Base-by-base conservation (phyloP, 2,888 invertebrate genomes). In the Toxonevra muliebris region DNA sequence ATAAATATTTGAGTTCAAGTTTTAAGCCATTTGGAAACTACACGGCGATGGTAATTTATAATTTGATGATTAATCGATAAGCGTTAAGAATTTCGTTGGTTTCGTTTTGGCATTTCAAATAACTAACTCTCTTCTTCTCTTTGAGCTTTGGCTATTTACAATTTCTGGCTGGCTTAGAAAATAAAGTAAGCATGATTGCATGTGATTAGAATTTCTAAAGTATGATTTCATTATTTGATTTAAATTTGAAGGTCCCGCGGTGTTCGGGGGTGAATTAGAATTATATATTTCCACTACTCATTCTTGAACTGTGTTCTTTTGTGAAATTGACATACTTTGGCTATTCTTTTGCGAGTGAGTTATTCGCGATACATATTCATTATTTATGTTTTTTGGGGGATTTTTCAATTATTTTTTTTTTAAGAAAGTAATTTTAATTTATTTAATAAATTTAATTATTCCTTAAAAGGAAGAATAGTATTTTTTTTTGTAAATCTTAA, bases 51-150 rank as follows among this genome's bases (percentile, higher is more conserved):
- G 45, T 48, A 64, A 55, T 55, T 68, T 54, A 63, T 64, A 59
- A 68, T 63, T 68, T 68, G 64, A 53, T 68, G 68, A 68, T 68
- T 68, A 68, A 68, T 64, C 63, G 64, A 54, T 60, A 48, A 17
- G 63, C 45, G 54, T 48, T 54, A 53, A 45, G 61, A 52, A 59
- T 43, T 59, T 42, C 11, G 43, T 42, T 43, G 48, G 2, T 7
- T 62, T 7, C 8, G 13, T 59, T 59, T 59, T 11, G 4, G 59
- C 12, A 59, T 42, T 59, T 43, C 19, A 59, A 45, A 45, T 30
- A 30, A 30, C 30, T 7, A 30, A 30, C 7, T 30, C 30, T 30
- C 30, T 15, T 48, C 48, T 48, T 48, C 48, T 48, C 15, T 48
- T 15, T 48, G 48, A 7, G 48, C 48, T 40, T 30, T 58, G 15